Percentiles rank a stretch among this genome's conserved stretches.
phyloP scores from a whole-genome alignment of 2,888 invertebrate species.

The Agriopis marginaria region DNA sequence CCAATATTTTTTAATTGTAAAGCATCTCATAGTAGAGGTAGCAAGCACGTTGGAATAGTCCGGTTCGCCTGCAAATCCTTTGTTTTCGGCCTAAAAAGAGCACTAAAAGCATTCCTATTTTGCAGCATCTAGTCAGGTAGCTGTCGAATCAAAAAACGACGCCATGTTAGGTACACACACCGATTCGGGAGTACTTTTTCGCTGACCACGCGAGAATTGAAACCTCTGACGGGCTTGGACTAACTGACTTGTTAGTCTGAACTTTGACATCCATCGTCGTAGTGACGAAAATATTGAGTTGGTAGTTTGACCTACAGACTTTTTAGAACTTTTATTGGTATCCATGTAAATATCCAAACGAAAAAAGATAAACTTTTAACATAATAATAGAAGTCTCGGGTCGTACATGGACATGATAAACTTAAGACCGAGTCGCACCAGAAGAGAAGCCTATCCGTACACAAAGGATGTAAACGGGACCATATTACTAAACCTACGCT shows the following conservation, averaged over 20 bases:
- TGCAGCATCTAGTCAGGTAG: conserved; percentile 55
- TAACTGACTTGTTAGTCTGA: conserved; percentile 35
- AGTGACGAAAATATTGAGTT: background rate
- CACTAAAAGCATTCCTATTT: conserved; percentile 53
- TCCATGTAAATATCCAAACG: no score
- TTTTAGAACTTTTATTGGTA: conserved; percentile 4
- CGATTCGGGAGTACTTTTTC: conserved; percentile 47
- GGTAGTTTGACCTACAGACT: background rate
- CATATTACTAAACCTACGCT: no score
- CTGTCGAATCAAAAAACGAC: conserved; percentile 56
- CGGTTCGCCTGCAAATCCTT: conserved; percentile 52
- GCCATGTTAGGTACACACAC: conserved; percentile 50
- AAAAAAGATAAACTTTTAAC: no score
- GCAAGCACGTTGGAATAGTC: conserved; percentile 45
- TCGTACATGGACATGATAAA: no score
- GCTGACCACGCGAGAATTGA: conserved; percentile 50
- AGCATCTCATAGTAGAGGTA: conserved; percentile 36
- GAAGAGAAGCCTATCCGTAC: no score
- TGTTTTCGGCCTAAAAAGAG: conserved; percentile 59
- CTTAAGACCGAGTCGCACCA: no score
- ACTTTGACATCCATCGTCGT: conserved; percentile 19
- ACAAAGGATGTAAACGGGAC: no score
- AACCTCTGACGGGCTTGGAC: conserved; percentile 39
- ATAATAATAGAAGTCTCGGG: no score
- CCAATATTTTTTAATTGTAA: conserved; percentile 12